Base-by-base conservation (phyloP, 2,888 invertebrate genomes). In the Noctua pronuba region DNA sequence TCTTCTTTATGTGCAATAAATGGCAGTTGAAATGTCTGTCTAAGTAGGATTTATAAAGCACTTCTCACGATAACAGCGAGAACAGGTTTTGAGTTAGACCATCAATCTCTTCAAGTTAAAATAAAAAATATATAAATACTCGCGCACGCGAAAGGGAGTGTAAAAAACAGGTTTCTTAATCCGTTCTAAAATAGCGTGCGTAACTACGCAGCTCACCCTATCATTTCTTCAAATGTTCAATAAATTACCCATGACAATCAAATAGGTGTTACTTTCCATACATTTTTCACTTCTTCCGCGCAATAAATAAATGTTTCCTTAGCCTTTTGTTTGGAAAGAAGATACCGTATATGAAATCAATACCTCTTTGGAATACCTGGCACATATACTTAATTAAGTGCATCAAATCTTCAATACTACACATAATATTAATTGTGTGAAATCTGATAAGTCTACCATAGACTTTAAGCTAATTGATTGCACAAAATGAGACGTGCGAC, bases 131-230 rank as follows among this genome's bases (percentile, higher is more conserved):
- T 79, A 70, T 10, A 73, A 73, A 73, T 76, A 75, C 72, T 60
- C 67, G 60, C 41, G 52, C 69, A 60, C 73, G 64, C 79, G 72
- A 71, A 80, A 80, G 67, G 75, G 78, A 86, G 38, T 49, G 38
- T 69, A 73, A 76, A 76, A 78, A 79, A 79, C 84, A 68, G 76
- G 71, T 81, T 84, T 73, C 41, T n/a, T 65, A 65, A 49, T 72
- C 72, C 85, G 60, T 83, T 88, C 86, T 86, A 88, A 86, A 82
- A 83, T 88, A 69, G 87, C 88, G 87, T 88, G 87, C 74, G 72
- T 77, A 77, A 82, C 66, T 44, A 62, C 55, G 67, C 75, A 78
- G 71, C 75, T 49, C 31, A 77, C 72, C 64, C 71, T 49, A 65
- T 65, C 16, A 55, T 60, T 35, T 66, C 49, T 67, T 69, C 44